Evolutionary conservation across 1,140 invertebrate genomes (phyloP).

Genomic region (Drosophila nebulosa): DNA sequence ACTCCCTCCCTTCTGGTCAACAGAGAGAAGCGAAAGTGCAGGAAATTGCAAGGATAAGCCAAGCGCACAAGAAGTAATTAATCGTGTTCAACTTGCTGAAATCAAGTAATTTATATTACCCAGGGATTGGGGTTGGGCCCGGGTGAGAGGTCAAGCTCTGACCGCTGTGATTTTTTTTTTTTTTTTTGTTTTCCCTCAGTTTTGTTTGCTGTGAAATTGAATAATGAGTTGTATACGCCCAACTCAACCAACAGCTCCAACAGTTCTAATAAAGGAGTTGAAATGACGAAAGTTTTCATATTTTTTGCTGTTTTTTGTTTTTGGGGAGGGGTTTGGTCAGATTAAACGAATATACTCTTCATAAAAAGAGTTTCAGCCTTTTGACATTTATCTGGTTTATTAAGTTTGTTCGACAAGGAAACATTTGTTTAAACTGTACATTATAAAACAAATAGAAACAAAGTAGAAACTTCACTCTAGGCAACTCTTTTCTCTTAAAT

Average conservation of each 20-base stretch:
- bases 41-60: constrained; percentile 64
- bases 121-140: constrained; percentile 1
- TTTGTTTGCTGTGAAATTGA: constrained; percentile 67
- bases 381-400: too few relatives aligned
- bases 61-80: constrained; percentile 53
- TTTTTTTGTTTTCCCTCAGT: constrained; percentile 4
- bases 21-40: constrained; percentile 65
- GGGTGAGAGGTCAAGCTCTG: constrained; percentile 35
- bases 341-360: constrained; percentile 31
- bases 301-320: constrained; percentile 59
- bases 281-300: constrained; percentile 69
- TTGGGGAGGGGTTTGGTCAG: constrained; percentile 5
- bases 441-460: too few relatives aligned
- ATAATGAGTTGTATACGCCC: constrained; percentile 65
- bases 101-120: constrained; percentile 73
- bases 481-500: too few relatives aligned
- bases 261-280: constrained; percentile 26
- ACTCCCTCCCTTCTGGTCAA: constrained; percentile 59
- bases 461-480: too few relatives aligned
- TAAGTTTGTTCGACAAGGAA: too few relatives aligned
- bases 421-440: too few relatives aligned
- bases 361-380: background rate
- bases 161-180: constrained; percentile 63
- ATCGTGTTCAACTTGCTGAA: constrained; percentile 61
- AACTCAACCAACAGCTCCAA: constrained; percentile 11